Base-by-base conservation (phyloP, 92 coral and sea anemone genomes). In the Zoanthus gigantus region DNA sequence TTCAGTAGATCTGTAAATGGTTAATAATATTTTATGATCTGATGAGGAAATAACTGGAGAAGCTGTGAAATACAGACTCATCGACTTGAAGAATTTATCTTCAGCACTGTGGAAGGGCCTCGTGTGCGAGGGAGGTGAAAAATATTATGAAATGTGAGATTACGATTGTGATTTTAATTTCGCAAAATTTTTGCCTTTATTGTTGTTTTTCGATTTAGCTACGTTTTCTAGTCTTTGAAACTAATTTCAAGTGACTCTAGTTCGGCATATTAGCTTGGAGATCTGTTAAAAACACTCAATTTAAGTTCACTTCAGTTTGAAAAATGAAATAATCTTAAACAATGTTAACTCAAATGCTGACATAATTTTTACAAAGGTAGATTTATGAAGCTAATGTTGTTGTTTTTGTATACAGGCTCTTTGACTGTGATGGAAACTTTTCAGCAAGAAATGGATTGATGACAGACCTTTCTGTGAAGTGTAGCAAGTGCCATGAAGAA, bases 381-480 rank as follows among this genome's bases (percentile, higher is more conserved):
- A 14, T 67, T 5, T 16, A 34, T 34, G 42, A 34, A 34, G 42
- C 1, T 34, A 3, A 34, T 34, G 42, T 34, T 46, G 72, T 74
- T 52, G 17, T 46, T 71, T 77, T 84, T 84, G 79, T 72, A 72
- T 72, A 5, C 53, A 88, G 87, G 90, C 71, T 71, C 77, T 79
- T 88, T 81, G 69, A 72, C 60, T 81, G 68, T 88, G 50, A 44
- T 52, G 63, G 91, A 34, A 88, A 81, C 86, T 66, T 72, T 12
- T 32, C 91, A 69, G 66, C 73, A 72, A 72, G 23, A 42, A 80
- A 79, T 73, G 91, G 87, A 9, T 88, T 88, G 79, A 81, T 88
- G 90, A 67, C 87, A 52, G 87, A 81, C 45, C 91, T 80, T 66
- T 88, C 79, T 42, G 87, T 72, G 78, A 85, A 53, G 79, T 88